phyloP scores from a whole-genome alignment of 1,140 invertebrate genomes.

The Zaprionus africanus region DNA sequence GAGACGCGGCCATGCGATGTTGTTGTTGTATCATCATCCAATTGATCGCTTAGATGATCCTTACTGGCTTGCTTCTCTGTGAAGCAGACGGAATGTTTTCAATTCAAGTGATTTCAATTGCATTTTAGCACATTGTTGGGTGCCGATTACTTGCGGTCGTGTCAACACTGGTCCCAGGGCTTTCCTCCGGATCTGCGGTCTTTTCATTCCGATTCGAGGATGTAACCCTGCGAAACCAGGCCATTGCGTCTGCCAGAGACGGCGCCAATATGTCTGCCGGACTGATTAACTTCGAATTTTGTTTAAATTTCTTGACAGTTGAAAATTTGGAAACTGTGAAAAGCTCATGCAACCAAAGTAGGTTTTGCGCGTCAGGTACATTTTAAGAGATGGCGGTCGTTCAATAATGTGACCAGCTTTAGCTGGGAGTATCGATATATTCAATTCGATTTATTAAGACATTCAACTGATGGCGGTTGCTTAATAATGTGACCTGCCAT shows the following conservation, averaged over 20 bases:
- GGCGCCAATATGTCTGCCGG: not conserved
- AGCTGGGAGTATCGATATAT: constrained; percentile 8
- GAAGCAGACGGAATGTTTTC: not conserved
- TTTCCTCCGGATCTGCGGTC: not conserved
- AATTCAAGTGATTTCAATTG: not conserved
- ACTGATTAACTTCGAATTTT: constrained; percentile 16
- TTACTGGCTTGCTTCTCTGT: not conserved
- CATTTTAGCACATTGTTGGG: not conserved
- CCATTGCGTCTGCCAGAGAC: constrained; percentile 12
- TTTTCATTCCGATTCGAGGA: not conserved
- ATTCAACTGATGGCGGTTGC: constrained; percentile 5
- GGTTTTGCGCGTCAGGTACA: not conserved
- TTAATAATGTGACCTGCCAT: constrained; percentile 3
- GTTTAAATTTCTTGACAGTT: constrained; percentile 16
- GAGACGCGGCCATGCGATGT: not conserved
- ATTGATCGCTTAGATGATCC: not conserved
- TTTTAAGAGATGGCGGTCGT: constrained; percentile 15
- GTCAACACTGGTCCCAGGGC: not conserved
- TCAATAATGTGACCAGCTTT: constrained; percentile 6
- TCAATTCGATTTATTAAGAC: not conserved
- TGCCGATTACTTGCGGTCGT: constrained; percentile 12
- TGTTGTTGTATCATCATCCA: not conserved
- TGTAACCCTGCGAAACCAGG: constrained; percentile 20
- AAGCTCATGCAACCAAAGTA: constrained; percentile 9
- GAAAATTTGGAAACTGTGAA: constrained; percentile 4